A percentile compares a stretch with the other conserved stretches of the same genome.
phyloP scores from a whole-genome alignment of 2,888 invertebrate genomes.

The Creontiades dilutus region DNA sequence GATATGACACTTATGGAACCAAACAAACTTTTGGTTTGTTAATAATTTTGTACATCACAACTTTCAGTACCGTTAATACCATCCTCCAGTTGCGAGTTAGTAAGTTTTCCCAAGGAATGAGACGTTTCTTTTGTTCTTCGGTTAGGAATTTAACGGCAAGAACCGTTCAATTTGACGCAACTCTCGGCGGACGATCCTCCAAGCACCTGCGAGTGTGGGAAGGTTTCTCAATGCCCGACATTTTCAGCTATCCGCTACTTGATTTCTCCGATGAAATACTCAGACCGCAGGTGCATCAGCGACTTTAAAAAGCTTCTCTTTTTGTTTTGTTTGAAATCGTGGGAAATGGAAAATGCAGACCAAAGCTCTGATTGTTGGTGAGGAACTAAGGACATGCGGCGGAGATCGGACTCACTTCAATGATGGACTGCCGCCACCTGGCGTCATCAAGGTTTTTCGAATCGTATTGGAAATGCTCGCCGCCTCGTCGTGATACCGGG shows the following conservation, averaged over 20 bases:
- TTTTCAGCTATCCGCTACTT: neutral
- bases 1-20: too few relatives aligned
- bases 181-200: neutral
- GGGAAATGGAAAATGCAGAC: neutral
- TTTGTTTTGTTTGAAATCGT: neutral
- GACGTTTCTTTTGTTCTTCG: neutral
- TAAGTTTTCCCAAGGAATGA: neutral
- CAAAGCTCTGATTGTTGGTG: slow-evolving; percentile 18
- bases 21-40: too few relatives aligned
- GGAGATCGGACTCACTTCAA: neutral
- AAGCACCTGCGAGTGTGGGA: slow-evolving; percentile 55
- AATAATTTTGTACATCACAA: too few relatives aligned
- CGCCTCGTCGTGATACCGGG: neutral
- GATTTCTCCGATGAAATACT: neutral
- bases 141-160: neutral
- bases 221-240: slow-evolving; percentile 43
- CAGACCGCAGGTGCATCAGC: neutral
- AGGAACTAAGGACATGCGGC: neutral
- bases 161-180: slow-evolving; percentile 30
- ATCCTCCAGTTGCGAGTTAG: neutral
- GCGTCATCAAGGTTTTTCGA: slow-evolving; percentile 20
- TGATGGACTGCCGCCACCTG: neutral
- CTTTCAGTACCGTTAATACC: neutral
- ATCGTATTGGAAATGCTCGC: neutral
- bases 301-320: neutral